phyloP scores from a whole-genome alignment of 1,140 invertebrate species.

The Camponotus pennsylvanicus region DNA sequence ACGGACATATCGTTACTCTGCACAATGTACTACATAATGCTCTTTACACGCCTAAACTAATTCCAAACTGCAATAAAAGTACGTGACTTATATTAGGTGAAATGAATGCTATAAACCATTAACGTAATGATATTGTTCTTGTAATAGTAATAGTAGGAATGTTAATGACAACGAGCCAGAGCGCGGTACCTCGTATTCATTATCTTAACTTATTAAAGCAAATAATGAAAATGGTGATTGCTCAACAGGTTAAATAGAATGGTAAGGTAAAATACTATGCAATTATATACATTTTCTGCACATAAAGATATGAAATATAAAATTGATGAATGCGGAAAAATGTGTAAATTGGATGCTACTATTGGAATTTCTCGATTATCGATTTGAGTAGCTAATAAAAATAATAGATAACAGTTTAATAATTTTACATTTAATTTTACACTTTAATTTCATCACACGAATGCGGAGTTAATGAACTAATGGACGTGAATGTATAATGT shows the following conservation, averaged over 20 bases:
- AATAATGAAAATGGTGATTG: slow-evolving; percentile 43
- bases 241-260: slow-evolving; percentile 22
- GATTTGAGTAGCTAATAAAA: neutral
- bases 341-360: neutral
- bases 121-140: slow-evolving; percentile 45
- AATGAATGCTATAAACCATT: slow-evolving; percentile 37
- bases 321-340: neutral
- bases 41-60: slow-evolving; percentile 35
- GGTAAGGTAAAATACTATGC: neutral
- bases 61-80: slow-evolving; percentile 49
- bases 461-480: slow-evolving; percentile 27
- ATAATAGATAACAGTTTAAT: slow-evolving; percentile 6
- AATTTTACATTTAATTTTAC: neutral
- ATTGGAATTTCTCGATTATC: neutral
- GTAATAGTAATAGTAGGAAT: neutral
- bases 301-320: neutral
- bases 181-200: slow-evolving; percentile 9
- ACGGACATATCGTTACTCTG: neutral
- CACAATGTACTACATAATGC: slow-evolving; percentile 18
- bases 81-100: slow-evolving; percentile 2
- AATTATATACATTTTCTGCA: neutral
- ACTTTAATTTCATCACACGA: neutral
- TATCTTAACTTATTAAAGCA: slow-evolving; percentile 43
- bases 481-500: slow-evolving; percentile 32
- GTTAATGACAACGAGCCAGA: slow-evolving; percentile 24